Conservation (phyloP, 2,888 invertebrate genomes). For the Ellobium chinense region DNA sequence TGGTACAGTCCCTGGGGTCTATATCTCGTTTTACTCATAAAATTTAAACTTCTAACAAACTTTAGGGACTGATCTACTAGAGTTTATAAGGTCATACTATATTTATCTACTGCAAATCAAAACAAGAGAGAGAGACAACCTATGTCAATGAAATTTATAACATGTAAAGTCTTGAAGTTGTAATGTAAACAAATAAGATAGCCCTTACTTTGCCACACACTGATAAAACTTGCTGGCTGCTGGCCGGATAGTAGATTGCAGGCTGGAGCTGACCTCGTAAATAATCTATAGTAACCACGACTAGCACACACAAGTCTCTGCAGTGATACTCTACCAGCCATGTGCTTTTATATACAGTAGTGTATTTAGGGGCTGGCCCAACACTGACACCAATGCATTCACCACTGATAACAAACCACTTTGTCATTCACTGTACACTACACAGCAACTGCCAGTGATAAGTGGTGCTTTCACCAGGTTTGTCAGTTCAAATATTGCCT, state of each 20-base stretch:
- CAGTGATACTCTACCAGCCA: background rate
- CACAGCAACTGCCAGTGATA: too few species aligned
- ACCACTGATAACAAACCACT: background rate
- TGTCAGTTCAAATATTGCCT: too few species aligned
- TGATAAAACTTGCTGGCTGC: background rate
- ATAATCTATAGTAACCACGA: background rate
- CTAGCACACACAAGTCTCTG: background rate
- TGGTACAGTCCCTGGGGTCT: too few species aligned
- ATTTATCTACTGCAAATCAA: too few species aligned
- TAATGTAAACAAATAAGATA: background rate
- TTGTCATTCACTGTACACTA: background rate
- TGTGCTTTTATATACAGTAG: background rate
- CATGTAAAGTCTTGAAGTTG: background rate
- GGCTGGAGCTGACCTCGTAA: background rate
- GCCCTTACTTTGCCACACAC: conserved; percentile 1
- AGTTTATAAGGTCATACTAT: too few species aligned
- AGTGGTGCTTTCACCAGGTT: too few species aligned
- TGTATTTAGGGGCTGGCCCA: background rate
- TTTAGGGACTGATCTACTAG: too few species aligned
- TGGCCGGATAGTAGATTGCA: background rate
- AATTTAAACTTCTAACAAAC: too few species aligned
- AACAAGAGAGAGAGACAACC: background rate
- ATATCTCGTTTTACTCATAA: too few species aligned
- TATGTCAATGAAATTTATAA: too few species aligned
- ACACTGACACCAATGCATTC: background rate